Evolutionary conservation across 2,888 invertebrate genomes (phyloP).

Genomic region (Timandra comae): DNA sequence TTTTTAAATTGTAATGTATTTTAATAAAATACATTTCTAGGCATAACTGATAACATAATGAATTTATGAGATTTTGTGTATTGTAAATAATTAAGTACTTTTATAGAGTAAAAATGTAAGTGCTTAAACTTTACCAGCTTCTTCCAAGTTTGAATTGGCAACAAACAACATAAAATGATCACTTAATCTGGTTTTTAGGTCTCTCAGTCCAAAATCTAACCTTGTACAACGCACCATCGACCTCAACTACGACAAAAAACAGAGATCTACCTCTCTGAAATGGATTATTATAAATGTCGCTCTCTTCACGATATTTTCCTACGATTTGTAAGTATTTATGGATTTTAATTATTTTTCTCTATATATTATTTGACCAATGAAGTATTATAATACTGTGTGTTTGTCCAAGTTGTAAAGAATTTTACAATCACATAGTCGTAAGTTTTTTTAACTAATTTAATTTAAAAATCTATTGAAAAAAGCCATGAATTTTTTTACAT

Average conservation of each 20-base stretch:
- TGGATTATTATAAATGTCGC: constrained; percentile 78
- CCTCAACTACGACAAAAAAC: constrained; percentile 65
- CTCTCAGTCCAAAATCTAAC: constrained; percentile 47
- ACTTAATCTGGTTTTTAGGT: no score
- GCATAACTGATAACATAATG: no score
- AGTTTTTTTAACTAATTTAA: not conserved
- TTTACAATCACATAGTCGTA: not conserved
- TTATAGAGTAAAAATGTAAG: no score
- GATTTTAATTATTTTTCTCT: not conserved
- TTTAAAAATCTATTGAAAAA: not conserved
- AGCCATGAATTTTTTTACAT: not conserved
- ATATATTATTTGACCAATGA: not conserved
- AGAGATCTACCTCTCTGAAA: constrained; percentile 69
- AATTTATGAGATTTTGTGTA: no score
- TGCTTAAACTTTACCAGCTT: no score
- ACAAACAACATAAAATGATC: no score
- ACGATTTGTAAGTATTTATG: constrained; percentile 77
- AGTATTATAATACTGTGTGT: not conserved
- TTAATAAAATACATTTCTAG: no score
- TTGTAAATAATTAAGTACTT: no score
- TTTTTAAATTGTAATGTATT: no score
- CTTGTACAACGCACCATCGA: constrained; percentile 74
- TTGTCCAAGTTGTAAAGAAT: not conserved
- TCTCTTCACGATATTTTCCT: constrained; percentile 70
- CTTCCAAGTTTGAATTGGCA: no score